phyloP scores from a whole-genome alignment of 1,140 invertebrate species.

The Cataglyphis hispanica region DNA sequence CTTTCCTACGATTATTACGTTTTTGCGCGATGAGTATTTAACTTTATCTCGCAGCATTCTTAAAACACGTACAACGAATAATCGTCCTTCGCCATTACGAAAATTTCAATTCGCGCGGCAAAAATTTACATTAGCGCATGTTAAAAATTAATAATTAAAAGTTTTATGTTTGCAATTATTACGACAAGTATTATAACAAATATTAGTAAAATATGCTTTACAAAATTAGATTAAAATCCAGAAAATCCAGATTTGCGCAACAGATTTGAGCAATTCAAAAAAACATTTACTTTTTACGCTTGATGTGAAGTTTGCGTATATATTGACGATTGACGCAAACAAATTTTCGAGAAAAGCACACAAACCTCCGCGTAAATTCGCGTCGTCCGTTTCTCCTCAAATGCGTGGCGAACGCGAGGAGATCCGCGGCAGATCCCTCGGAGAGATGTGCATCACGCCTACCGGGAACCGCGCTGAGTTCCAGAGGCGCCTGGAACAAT shows the following conservation, averaged over 20 bases:
- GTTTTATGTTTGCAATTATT: too few species aligned
- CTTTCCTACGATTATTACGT: neutral
- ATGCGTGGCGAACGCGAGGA: neutral
- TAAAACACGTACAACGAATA: neutral
- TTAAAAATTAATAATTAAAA: too few species aligned
- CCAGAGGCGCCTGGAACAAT: neutral
- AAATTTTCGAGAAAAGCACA: neutral
- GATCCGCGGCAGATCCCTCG: neutral
- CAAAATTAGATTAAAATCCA: neutral
- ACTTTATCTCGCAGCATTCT: neutral
- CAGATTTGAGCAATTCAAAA: neutral
- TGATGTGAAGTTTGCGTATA: neutral
- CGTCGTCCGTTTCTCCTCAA: neutral
- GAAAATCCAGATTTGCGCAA: neutral
- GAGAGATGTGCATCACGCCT: conserved; percentile 2
- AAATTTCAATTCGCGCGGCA: too few species aligned
- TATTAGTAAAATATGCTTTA: neutral
- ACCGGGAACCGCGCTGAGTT: conserved; percentile 4
- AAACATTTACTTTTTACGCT: neutral
- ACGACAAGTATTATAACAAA: too few species aligned
- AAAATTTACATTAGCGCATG: too few species aligned
- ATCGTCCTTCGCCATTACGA: too few species aligned
- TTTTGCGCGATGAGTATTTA: neutral
- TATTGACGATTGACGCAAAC: neutral
- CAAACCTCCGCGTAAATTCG: neutral